Conservation (phyloP, 2,113 vertebrate genomes). For the Macheiramphus alcinus region DNA sequence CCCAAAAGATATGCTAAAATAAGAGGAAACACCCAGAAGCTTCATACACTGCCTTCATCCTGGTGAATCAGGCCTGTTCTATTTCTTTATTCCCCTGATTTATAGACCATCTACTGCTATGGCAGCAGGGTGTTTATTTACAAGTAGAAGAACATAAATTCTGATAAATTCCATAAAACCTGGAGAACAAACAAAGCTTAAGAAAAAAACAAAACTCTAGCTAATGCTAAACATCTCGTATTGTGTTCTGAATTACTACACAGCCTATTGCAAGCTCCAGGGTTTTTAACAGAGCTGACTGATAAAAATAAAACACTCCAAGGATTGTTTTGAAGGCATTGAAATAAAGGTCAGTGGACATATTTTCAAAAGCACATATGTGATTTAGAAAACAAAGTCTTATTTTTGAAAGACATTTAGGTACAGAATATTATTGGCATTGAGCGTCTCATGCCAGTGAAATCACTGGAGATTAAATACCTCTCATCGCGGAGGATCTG, state of each 20-base stretch:
- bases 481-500: background rate
- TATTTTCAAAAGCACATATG: background rate
- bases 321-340: background rate
- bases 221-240: background rate
- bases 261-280: background rate
- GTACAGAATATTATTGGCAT: background rate
- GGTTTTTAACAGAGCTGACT: background rate
- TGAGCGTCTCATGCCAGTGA: background rate
- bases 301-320: background rate
- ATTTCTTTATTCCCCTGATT: conserved; percentile 33
- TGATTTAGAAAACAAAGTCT: background rate
- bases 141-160: conserved; percentile 26
- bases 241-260: background rate
- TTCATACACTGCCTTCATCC: background rate
- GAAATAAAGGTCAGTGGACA: background rate
- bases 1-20: background rate
- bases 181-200: conserved; percentile 2
- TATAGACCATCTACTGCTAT: background rate
- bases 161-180: conserved; percentile 17
- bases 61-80: background rate
- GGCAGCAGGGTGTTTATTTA: conserved; percentile 21
- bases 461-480: background rate
- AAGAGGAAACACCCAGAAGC: background rate
- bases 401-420: background rate
- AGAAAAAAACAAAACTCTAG: background rate